Percentiles rank a stretch among this genome's conserved stretches.
Conservation (phyloP, 2,113 vertebrate genomes). For the Ibidorhyncha struthersii region DNA sequence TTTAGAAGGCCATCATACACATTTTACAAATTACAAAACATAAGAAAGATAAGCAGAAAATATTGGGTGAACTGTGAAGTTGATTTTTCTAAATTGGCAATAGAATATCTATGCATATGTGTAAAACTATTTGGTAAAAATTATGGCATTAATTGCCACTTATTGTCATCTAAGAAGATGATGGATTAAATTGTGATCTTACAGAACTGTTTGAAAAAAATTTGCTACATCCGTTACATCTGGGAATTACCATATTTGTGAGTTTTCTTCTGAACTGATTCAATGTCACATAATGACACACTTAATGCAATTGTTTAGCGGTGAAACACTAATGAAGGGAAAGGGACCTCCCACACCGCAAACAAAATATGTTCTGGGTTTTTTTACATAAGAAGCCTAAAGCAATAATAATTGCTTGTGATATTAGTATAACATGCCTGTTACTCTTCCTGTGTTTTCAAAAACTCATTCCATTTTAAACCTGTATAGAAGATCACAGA, state of each 20-base stretch:
- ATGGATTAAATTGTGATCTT: background rate
- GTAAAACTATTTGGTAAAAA: background rate
- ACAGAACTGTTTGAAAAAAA: background rate
- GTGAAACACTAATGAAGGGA: background rate
- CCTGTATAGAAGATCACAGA: background rate
- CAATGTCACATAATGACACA: background rate
- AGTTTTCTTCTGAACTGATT: background rate
- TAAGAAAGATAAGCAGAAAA: background rate
- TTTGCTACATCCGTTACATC: background rate
- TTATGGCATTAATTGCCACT: background rate
- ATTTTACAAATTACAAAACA: background rate
- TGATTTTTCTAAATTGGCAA: background rate
- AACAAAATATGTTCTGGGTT: fast-evolving
- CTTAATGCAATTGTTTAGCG: background rate
- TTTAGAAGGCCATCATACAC: background rate
- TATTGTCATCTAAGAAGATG: background rate
- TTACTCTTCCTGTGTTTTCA: background rate
- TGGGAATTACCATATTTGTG: background rate
- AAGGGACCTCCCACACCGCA: background rate
- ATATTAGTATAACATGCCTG: background rate
- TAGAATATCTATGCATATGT: background rate
- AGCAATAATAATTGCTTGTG: background rate
- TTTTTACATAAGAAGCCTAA: background rate
- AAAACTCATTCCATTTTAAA: background rate
- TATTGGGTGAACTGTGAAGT: background rate